phyloP scores from a whole-genome alignment of 2,113 vertebrate species.

The Carlito syrichta region DNA sequence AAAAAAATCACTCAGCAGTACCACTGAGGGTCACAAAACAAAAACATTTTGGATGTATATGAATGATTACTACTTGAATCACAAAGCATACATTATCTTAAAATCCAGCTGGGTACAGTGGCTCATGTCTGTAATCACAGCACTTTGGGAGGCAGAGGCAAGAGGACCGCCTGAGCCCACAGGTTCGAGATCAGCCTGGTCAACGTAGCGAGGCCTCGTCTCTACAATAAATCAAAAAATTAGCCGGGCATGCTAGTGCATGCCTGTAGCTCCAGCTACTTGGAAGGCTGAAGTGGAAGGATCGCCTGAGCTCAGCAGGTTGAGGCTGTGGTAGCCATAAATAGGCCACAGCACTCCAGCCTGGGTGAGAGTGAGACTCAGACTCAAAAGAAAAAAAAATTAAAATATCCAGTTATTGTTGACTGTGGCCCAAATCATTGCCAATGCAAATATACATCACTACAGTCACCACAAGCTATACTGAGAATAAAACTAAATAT shows the following conservation, averaged over 20 bases:
- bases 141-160: not conserved
- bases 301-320: no score
- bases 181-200: not conserved
- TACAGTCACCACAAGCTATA: not conserved
- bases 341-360: no score
- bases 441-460: not conserved
- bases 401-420: no score
- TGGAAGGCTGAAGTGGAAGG: no score
- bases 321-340: no score
- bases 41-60: not conserved
- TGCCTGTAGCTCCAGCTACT: no score
- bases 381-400: no score
- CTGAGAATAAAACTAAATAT: not conserved
- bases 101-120: not conserved
- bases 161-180: not conserved
- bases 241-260: no score
- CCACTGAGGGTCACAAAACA: not conserved
- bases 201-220: not conserved
- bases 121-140: not conserved
- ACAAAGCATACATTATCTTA: not conserved
- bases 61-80: not conserved
- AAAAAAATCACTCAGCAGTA: slow-evolving; percentile 10
- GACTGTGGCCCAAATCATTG: not conserved
- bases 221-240: no score
- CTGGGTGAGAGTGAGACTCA: no score